Base-by-base conservation (phyloP, 2,888 invertebrate genomes). In the Stegophylla sp. region DNA sequence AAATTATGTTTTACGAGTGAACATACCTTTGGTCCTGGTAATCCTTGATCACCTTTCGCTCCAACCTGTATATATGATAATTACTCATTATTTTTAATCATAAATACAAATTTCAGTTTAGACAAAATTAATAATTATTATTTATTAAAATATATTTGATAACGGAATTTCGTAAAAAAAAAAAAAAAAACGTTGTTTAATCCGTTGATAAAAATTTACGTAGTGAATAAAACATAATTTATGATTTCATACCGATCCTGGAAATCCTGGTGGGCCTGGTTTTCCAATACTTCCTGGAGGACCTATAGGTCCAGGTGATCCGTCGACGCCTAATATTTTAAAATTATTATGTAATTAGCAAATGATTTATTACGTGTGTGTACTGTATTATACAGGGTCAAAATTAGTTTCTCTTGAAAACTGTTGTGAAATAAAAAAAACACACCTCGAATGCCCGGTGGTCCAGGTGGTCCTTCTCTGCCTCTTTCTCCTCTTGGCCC, bases 401-500 rank as follows among this genome's bases (percentile, higher is more conserved):
- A 34, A 51, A n/a, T 3, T 56, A 56, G n/a, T 26, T 41, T 41
- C 4, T 12, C 20, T 43, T 41, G 20, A 12, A 23, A 23, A 23
- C 10, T 13, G 59, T 43, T 23, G 3, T 28, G 9, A 63, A 64
- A 41, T 43, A 20, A 3, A n/a, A 3, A 26, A 34, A 12, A 13
- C 45, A 41, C 5, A 72, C 95, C 95, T 85, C 94, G 89, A 82
- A 92, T 87, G 92, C 94, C 94, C n/a, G 93, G 92, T 1, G 93
- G 89, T 0, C 93, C 94, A 0, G 93, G 88, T 0, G 93, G 90
- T 0, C 95, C 95, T 87, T 95, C 94, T 53, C 94, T 89, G 1
- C 95, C 95, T 85, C 94, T 89, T 88, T 95, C 95, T 7, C 95
- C 95, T 83, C 94, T 89, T 9, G 92, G 89, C 51, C 95, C 95